Evolutionary conservation across 2,888 invertebrate species (phyloP).

Genomic region (Pheosia gnoma): DNA sequence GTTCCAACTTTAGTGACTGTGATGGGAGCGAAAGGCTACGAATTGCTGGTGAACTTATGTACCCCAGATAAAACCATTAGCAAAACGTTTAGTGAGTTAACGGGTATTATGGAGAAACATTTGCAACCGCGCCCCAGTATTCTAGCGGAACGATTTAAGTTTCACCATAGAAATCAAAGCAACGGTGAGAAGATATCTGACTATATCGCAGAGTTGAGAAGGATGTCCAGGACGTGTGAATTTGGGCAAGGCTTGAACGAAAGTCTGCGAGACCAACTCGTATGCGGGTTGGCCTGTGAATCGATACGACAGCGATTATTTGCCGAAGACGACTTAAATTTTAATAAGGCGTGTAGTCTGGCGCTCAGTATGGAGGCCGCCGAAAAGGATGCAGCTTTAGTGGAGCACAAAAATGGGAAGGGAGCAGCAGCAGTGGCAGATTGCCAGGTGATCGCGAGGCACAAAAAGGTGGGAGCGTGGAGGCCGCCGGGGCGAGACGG

Average conservation of each 20-base stretch:
- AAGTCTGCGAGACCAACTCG: slow-evolving; percentile 34
- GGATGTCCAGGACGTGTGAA: slow-evolving; percentile 19
- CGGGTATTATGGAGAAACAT: slow-evolving; percentile 7
- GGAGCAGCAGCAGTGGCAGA: slow-evolving; percentile 5
- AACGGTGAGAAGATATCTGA: slow-evolving; percentile 13
- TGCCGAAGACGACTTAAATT: slow-evolving; percentile 20
- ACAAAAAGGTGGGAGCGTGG: no score
- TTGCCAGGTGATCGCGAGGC: neutral
- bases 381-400: slow-evolving; percentile 20
- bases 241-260: slow-evolving; percentile 24
- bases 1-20: no score
- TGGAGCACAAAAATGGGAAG: no score
- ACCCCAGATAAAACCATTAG: neutral
- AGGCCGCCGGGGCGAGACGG: no score
- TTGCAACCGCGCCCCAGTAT: slow-evolving; percentile 3
- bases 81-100: neutral
- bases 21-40: no score
- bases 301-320: slow-evolving; percentile 27
- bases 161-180: slow-evolving; percentile 10
- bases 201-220: slow-evolving; percentile 17
- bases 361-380: slow-evolving; percentile 24
- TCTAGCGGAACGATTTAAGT: slow-evolving; percentile 7
- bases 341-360: slow-evolving; percentile 13
- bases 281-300: slow-evolving; percentile 25
- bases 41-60: slow-evolving; percentile 6